A percentile compares a stretch with the other conserved stretches of the same genome.
These are phyloP conservation scores for Rhinella marina DNA, from an alignment of 2,797 vertebrate genomes.

Conservation along the genomic window DNA sequence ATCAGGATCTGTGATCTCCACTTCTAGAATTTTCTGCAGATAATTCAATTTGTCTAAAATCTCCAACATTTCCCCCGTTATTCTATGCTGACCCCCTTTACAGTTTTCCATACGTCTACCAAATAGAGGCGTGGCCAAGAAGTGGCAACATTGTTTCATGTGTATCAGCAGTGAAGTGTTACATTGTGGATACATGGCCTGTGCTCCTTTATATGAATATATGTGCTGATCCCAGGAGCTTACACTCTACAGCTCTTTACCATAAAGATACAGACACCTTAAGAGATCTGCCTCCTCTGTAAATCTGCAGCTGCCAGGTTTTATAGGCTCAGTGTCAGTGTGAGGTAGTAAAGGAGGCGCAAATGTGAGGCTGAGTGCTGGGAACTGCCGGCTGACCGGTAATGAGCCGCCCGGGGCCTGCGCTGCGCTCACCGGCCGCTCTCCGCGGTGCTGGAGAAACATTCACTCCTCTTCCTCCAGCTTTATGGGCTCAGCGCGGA, in stretches of 20 bases:
- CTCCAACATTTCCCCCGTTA: too few relatives aligned
- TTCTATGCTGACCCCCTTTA: too few relatives aligned
- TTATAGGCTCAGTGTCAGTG: neutral
- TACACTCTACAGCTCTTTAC: neutral
- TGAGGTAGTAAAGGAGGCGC: neutral
- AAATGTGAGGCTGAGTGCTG: neutral
- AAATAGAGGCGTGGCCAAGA: too few relatives aligned
- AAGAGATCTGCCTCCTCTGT: neutral
- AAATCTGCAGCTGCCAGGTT: neutral
- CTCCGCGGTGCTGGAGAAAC: neutral
- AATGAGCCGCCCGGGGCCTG: neutral
- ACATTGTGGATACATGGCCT: too few relatives aligned
- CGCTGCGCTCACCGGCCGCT: neutral
- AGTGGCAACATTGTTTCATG: too few relatives aligned
- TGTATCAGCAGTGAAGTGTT: too few relatives aligned
- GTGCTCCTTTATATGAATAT: too few relatives aligned
- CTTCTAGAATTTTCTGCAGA: too few relatives aligned
- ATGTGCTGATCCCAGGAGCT: neutral
- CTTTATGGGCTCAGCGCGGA: conserved; percentile 7
- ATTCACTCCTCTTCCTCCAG: neutral
- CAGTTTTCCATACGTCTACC: too few relatives aligned
- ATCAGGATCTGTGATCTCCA: too few relatives aligned
- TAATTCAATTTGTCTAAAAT: too few relatives aligned
- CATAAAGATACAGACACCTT: neutral
- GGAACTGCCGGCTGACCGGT: neutral